Evolutionary conservation across 1,140 invertebrate species (phyloP).

Genomic region (roundworm (Caenorhabditis elegans)): WBcel235 BX284606.5:8496001-8496500

Average conservation of each 20-base stretch:
- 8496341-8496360: conserved; percentile 14
- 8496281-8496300: not conserved
- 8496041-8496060: not conserved
- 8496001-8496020: not conserved
- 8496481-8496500: conserved; percentile 25
- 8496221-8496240: no score
- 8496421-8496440: not conserved
- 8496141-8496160: not conserved
- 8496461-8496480: conserved; percentile 19
- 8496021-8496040: not conserved
- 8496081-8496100: not conserved
- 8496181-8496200: not conserved
- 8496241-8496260: no score
- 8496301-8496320: conserved; percentile 1
- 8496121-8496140: not conserved
- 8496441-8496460: conserved; percentile 1
- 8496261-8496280: not conserved
- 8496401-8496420: not conserved
- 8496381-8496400: not conserved
- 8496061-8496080: not conserved
- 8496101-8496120: not conserved
- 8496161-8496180: not conserved
- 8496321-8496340: conserved; percentile 9
- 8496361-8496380: not conserved
- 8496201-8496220: no score